Evolutionary conservation across 2,797 vertebrate species (phyloP), one percentile per base, ranked within the genome.

Genomic region (Characodon lateralis): DNA sequence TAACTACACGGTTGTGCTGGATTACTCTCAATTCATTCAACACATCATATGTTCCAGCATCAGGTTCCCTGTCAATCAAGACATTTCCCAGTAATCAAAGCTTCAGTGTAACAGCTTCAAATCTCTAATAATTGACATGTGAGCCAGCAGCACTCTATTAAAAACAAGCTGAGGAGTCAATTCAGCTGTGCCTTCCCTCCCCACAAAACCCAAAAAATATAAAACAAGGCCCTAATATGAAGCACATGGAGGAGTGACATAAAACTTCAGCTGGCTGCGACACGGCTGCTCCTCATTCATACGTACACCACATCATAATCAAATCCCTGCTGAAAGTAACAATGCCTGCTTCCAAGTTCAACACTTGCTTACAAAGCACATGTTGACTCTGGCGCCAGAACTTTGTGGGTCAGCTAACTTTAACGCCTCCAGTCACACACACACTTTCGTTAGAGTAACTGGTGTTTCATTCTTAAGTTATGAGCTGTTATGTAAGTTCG

Each of bases 331-430:
- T 79, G 86, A 87, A 89, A 83, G 83, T 74, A 88, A 91, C 87
- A 89, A 91, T 83, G 84, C 74, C 61, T 7, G 10, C 80, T 82
- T 93, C 90, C 92, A 93, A 93, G 87, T 76, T 81, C 88, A 83
- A 88, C 90, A 93, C 91, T 90, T 86, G 89, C 91, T 91, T 90
- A 89, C 89, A 89, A 87, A 91, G 91, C 88, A 88, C 82, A 86
- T 89, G 89, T 88, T 82, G 78, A 87, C 72, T 7, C 85, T 78
- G 90, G 91, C 79, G 87, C 88, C 88, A 89, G 72, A 68, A 71
- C 3, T 6, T 72, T 55, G 51, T 14, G 73, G 74, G 82, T 74
- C 72, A 74, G 73, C 46, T 41, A 76, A 76, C 72, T n/a, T 68
- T 66, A 77, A 68, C 72, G 48, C 63, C 73, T 71, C 75, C 76